These are phyloP conservation scores for Parascotia fuliginaria DNA, from an alignment of 2,888 invertebrate species.

Conservation along the genomic window DNA sequence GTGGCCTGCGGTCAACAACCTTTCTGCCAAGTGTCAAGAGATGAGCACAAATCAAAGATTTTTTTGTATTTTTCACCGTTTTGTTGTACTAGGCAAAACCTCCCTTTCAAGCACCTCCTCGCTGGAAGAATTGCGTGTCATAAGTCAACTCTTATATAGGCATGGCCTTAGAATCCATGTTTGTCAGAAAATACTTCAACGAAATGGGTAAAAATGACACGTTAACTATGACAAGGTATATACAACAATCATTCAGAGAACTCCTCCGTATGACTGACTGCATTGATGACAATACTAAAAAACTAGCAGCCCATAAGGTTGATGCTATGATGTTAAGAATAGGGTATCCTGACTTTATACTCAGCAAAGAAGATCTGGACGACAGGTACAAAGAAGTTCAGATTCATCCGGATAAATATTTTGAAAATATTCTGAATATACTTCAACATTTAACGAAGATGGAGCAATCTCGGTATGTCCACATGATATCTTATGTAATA, in stretches of 20 bases:
- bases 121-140: slow-evolving; percentile 97
- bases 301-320: slow-evolving; percentile 92
- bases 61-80: too few species aligned
- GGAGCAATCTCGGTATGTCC: slow-evolving; percentile 87
- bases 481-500: too few species aligned
- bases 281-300: slow-evolving; percentile 94
- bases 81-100: too few species aligned
- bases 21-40: too few species aligned
- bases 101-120: slow-evolving; percentile 91
- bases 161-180: slow-evolving; percentile 97
- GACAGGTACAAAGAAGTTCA: slow-evolving; percentile 92
- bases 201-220: slow-evolving; percentile 95
- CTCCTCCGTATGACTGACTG: slow-evolving; percentile 92
- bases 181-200: slow-evolving; percentile 95
- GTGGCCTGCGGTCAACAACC: too few species aligned
- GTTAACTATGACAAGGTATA: slow-evolving; percentile 93
- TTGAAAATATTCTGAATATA: slow-evolving; percentile 93
- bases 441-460: slow-evolving; percentile 89
- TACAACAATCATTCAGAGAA: slow-evolving; percentile 93
- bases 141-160: slow-evolving; percentile 92
- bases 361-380: slow-evolving; percentile 89
- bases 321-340: slow-evolving; percentile 94
- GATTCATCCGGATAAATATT: slow-evolving; percentile 90
- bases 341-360: slow-evolving; percentile 96
- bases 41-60: too few species aligned